Conservation (phyloP, 2,113 vertebrate species). For the Xiphophorus maculatus region DNA sequence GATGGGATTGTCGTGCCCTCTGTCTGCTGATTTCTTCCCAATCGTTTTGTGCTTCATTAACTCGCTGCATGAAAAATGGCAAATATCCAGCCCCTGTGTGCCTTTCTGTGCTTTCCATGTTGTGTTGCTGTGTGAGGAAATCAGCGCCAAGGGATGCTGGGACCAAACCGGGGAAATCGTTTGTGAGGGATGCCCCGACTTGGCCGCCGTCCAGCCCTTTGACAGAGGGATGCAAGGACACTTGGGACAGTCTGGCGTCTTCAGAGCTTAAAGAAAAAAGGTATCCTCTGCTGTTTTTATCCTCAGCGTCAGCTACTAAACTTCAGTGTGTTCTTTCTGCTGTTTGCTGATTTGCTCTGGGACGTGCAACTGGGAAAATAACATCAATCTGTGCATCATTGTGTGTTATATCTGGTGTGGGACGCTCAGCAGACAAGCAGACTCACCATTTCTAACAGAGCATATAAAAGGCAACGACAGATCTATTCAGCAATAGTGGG, state of each 20-base stretch:
- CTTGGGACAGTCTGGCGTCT: not conserved
- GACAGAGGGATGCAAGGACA: conserved; percentile 9
- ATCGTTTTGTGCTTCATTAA: conserved; percentile 55
- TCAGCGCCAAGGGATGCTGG: conserved; percentile 56
- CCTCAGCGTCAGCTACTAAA: conserved; percentile 31
- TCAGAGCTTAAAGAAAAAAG: conserved; percentile 4
- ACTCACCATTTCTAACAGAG: not conserved
- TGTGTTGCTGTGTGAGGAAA: conserved; percentile 30
- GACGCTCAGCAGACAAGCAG: not conserved
- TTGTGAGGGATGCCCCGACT: conserved; percentile 28
- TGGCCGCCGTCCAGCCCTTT: conserved; percentile 26
- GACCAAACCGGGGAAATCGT: conserved; percentile 28
- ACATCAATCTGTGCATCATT: not conserved
- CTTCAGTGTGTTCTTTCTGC: not conserved
- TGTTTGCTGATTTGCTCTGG: not conserved
- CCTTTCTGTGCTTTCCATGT: conserved; percentile 24
- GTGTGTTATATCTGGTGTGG: not conserved
- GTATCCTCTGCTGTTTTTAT: conserved; percentile 10
- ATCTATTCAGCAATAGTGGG: not conserved
- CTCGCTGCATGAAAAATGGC: conserved; percentile 49
- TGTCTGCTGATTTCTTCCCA: conserved; percentile 1
- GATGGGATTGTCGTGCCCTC: conserved; percentile 7
- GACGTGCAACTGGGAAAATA: not conserved
- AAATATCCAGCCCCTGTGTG: conserved; percentile 45
- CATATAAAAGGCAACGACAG: not conserved